Base-by-base conservation (phyloP, 2,888 invertebrate species). In the Nasonia oneida region DNA sequence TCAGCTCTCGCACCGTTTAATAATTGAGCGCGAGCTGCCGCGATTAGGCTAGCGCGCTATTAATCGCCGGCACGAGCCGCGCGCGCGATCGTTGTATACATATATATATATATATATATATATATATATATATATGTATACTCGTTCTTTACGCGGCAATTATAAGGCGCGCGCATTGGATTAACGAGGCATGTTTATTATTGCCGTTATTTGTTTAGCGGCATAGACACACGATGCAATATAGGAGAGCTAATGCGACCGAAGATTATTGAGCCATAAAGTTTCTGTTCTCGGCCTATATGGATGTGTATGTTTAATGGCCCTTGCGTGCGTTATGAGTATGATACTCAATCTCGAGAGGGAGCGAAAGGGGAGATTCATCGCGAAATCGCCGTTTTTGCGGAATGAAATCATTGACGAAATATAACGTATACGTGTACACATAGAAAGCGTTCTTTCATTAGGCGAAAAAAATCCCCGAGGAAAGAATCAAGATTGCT, bases 401-500 rank as follows among this genome's bases (percentile, higher is more conserved):
- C 18, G 18, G 29, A 33, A 14, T 42, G 1, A 47, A 81, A 79
- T 79, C 33, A 67, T 80, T 67, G 84, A 84, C 39, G 75, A 42
- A 67, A 84, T 53, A 76, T 61, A 71, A 80, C 70, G 61, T 64
- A n/a, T 6, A 18, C 18, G 18, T 6, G 15, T 53, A 14, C 4
- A 53, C 53, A 6, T 18, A 53, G 0, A 53, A 77, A 81, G 78
- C 37, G 73, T 33, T 74, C 50, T 85, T 77, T 64, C 29, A 71
- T 64, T 77, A 18, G 23, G 42, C 4, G 14, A n/a, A 73, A 73
- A 81, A 82, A 64, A 67, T 39, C 33, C 18, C 15, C 53, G 18
- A 23, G 71, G 42, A 76, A 76, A 73, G 81, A 73, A 87, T 87
- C 86, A 84, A 87, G 86, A 87, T 87, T 87, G 84, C 84, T 82